Percentiles rank a stretch among this genome's conserved stretches.
Evolutionary conservation across 2,797 vertebrate species (phyloP).

Genomic region (Picus viridis): DNA sequence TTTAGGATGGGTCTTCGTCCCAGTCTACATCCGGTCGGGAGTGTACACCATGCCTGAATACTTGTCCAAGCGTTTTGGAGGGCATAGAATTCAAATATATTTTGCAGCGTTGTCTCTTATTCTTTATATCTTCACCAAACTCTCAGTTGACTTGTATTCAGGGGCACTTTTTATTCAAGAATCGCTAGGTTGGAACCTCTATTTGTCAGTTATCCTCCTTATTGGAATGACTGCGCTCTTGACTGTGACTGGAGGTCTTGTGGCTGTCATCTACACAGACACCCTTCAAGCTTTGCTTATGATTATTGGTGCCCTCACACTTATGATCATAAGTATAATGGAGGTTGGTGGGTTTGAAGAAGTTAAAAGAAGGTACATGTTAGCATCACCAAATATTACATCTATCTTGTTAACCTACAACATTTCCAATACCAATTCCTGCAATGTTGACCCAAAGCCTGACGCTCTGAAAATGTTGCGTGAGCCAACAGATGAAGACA

Average conservation of each 20-base stretch:
- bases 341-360: constrained; percentile 95
- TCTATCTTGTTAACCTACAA: constrained; percentile 89
- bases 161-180: constrained; percentile 98
- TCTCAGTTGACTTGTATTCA: constrained; percentile 97
- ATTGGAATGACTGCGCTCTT: constrained; percentile 95
- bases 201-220: constrained; percentile 93
- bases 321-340: constrained; percentile 90
- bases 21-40: constrained; percentile 95
- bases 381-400: constrained; percentile 91
- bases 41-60: constrained; percentile 99
- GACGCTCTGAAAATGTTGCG: constrained; percentile 90
- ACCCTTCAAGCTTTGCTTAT: constrained; percentile 96
- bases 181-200: constrained; percentile 98
- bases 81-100: constrained; percentile 95
- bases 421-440: constrained; percentile 88
- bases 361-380: constrained; percentile 93
- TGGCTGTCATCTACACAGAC: constrained; percentile 98
- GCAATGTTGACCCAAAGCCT: constrained; percentile 90
- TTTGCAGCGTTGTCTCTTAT: constrained; percentile 92
- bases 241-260: constrained; percentile 94
- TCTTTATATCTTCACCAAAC: constrained; percentile 98
- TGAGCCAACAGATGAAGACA: constrained; percentile 92
- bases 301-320: constrained; percentile 93
- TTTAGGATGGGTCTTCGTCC: constrained; percentile 98
- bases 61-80: constrained; percentile 95